These are phyloP conservation scores for Orthonyx spaldingii DNA, from an alignment of 2,113 vertebrate genomes.

Conservation along the genomic window DNA sequence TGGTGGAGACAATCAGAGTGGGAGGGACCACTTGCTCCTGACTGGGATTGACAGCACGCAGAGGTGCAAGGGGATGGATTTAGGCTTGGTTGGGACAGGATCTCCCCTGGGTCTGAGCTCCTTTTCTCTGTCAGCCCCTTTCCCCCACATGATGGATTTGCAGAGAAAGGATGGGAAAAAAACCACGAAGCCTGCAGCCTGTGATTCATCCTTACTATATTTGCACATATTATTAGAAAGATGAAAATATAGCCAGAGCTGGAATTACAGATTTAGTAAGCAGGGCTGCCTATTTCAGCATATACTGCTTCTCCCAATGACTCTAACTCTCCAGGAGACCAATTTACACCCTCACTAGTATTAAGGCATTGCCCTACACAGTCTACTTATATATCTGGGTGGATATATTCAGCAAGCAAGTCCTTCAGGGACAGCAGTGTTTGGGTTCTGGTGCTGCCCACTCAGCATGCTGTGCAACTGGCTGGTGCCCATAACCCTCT, in stretches of 20 bases:
- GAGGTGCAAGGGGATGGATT: background rate
- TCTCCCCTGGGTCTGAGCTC: background rate
- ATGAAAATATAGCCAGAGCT: conserved; percentile 51
- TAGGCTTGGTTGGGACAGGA: background rate
- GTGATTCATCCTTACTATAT: conserved; percentile 63
- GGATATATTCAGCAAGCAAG: background rate
- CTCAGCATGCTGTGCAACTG: background rate
- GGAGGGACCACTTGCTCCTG: background rate
- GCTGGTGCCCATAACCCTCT: background rate
- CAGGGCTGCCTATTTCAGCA: conserved; percentile 46
- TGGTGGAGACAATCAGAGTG: background rate
- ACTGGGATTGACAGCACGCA: accelerated
- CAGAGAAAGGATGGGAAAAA: background rate
- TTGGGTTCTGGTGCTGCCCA: background rate
- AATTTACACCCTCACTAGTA: background rate
- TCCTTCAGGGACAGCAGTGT: background rate
- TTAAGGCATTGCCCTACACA: background rate
- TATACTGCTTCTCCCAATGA: background rate
- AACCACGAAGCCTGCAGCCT: background rate
- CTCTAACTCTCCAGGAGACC: background rate
- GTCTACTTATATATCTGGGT: background rate
- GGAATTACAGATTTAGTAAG: conserved; percentile 54
- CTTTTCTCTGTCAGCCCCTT: background rate
- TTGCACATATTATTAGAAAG: conserved; percentile 62
- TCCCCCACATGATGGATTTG: background rate